Conservation (phyloP, 2,113 vertebrate genomes). For the Cephalopterus ornatus region DNA sequence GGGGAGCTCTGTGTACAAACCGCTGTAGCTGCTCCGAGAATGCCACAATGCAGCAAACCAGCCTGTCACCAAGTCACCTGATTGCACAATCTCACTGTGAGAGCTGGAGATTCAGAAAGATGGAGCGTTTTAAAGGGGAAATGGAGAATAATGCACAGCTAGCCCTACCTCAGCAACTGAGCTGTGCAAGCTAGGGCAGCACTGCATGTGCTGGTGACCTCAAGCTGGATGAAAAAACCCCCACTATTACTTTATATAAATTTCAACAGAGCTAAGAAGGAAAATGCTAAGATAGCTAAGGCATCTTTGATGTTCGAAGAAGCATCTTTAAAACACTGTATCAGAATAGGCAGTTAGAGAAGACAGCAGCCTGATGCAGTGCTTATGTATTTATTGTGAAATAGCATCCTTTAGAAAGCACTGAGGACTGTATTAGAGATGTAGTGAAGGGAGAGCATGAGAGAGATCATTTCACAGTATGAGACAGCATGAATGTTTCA, state of each 20-base stretch:
- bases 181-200: neutral
- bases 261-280: neutral
- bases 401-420: neutral
- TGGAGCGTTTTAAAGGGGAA: constrained; percentile 64
- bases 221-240: neutral
- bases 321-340: neutral
- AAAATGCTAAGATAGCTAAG: neutral
- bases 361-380: neutral
- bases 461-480: constrained; percentile 34
- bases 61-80: constrained; percentile 50
- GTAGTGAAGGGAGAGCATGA: neutral
- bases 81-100: constrained; percentile 6
- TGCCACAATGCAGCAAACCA: constrained; percentile 57
- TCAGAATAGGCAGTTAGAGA: neutral
- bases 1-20: neutral
- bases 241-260: neutral
- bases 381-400: constrained; percentile 8
- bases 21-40: neutral
- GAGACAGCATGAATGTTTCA: constrained; percentile 27
- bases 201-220: neutral
- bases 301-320: neutral
- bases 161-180: neutral
- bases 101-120: constrained; percentile 8
- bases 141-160: neutral
- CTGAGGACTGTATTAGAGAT: neutral